Conservation (phyloP, 2,113 vertebrate species). For the Eudyptes chrysolophus region DNA sequence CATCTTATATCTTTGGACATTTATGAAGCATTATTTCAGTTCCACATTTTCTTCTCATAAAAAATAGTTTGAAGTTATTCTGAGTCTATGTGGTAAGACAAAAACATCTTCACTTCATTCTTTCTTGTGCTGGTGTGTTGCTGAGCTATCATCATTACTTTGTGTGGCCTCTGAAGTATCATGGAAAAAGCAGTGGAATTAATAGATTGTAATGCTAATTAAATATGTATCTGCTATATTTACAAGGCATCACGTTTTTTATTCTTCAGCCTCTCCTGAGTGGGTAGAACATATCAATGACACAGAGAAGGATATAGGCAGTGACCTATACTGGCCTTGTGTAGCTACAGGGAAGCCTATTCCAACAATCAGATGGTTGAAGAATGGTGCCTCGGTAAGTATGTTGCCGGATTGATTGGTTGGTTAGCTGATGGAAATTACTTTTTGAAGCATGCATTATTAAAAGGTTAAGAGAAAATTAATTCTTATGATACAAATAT, state of each 20-base stretch:
- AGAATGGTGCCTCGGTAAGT: conserved; percentile 86
- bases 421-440: neutral
- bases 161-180: neutral
- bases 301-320: conserved; percentile 87
- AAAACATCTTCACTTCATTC: neutral
- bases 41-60: neutral
- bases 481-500: neutral
- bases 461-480: neutral
- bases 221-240: neutral
- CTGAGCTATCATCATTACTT: neutral
- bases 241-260: neutral
- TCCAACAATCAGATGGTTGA: conserved; percentile 89
- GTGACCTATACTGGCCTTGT: conserved; percentile 90
- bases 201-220: neutral
- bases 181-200: neutral
- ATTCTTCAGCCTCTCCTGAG: conserved; percentile 85
- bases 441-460: neutral
- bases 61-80: neutral
- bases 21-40: neutral
- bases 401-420: neutral
- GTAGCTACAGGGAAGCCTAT: conserved; percentile 87
- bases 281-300: conserved; percentile 91
- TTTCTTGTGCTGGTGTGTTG: neutral
- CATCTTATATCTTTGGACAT: neutral
- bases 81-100: neutral